A percentile compares a stretch with the other conserved stretches of the same genome.
Conservation (phyloP, 2,113 vertebrate genomes). For the Ceuthmochares aereus region DNA sequence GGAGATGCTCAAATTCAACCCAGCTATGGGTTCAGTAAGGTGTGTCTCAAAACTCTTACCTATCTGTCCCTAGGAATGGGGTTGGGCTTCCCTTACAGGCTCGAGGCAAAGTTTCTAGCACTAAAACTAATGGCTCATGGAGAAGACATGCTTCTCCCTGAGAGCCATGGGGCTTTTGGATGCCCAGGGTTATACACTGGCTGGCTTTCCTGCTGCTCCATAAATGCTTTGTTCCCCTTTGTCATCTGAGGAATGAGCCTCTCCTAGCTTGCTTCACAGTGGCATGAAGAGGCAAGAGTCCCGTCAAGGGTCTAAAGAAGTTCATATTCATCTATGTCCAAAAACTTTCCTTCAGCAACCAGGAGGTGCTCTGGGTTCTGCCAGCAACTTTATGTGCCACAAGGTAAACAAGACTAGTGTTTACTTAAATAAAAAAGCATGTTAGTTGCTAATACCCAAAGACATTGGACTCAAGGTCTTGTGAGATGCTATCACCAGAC, state of each 20-base stretch:
- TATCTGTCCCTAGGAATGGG: not conserved
- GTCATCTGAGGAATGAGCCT: not conserved
- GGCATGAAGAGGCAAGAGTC: not conserved
- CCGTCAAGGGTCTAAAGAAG: not conserved
- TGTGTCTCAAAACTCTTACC: not conserved
- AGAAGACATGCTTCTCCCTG: not conserved
- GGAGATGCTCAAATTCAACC: not conserved
- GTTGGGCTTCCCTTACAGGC: not conserved
- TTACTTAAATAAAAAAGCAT: not conserved
- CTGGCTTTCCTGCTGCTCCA: not conserved
- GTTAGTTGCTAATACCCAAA: not conserved
- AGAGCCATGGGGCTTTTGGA: not conserved
- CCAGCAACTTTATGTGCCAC: not conserved
- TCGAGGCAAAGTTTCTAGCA: not conserved
- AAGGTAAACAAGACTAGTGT: not conserved
- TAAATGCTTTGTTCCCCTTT: not conserved
- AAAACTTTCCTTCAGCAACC: not conserved
- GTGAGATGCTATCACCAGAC: not conserved
- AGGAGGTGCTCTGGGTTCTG: not conserved
- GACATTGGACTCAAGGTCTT: not conserved
- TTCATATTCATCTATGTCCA: not conserved
- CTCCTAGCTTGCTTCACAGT: not conserved
- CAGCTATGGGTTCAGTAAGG: not conserved
- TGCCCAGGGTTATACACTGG: not conserved
- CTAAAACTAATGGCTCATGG: not conserved